These are phyloP conservation scores for Penaeus indicus DNA, from an alignment of 1,140 invertebrate species.

Conservation along the genomic window DNA sequence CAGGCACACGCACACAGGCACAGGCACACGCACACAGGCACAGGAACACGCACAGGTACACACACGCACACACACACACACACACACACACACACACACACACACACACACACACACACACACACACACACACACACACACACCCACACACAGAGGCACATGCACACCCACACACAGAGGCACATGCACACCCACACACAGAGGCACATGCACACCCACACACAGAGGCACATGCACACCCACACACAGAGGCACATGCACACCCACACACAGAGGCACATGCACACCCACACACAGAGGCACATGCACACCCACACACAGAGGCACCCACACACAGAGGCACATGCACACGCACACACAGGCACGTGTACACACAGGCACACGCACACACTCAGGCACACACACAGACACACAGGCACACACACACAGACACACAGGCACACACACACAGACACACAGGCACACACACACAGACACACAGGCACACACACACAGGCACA, in stretches of 20 bases:
- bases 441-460: not conserved
- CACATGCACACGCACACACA: not conserved
- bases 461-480: conserved; percentile 13
- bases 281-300: too few species aligned
- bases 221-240: too few species aligned
- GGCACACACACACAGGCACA: not conserved
- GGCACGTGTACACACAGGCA: not conserved
- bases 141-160: not conserved
- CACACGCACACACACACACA: not conserved
- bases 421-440: not conserved
- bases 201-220: too few species aligned
- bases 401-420: not conserved
- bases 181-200: too few species aligned
- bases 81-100: not conserved
- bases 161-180: too few species aligned
- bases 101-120: too few species aligned
- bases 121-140: too few species aligned
- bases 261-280: too few species aligned
- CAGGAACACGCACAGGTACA: not conserved
- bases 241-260: too few species aligned
- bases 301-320: not conserved
- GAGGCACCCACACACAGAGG: not conserved
- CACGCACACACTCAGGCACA: not conserved
- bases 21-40: not conserved
- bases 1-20: too few species aligned